Conservation (phyloP, 1,140 invertebrate species). For the Bacillus rossius region DNA sequence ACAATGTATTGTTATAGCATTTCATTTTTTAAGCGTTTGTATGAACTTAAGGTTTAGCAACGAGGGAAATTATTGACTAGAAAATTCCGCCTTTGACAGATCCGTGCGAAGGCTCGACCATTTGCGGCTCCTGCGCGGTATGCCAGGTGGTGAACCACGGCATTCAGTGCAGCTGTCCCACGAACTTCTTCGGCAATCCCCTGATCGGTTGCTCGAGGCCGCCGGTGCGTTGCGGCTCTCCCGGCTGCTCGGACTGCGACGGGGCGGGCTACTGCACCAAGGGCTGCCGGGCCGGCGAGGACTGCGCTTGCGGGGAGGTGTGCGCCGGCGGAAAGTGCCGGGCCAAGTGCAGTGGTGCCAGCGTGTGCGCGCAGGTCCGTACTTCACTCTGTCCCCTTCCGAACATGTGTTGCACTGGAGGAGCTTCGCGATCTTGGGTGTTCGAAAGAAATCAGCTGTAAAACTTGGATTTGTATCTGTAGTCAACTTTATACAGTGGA, state of each 20-base stretch:
- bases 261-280: constrained; percentile 69
- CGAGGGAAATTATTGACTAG: no score
- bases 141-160: constrained; percentile 78
- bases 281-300: constrained; percentile 55
- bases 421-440: no score
- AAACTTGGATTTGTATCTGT: no score
- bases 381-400: not conserved
- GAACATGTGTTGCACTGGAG: no score
- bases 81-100: no score
- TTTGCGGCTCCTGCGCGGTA: constrained; percentile 76
- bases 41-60: no score
- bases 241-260: constrained; percentile 51
- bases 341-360: constrained; percentile 47
- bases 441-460: no score
- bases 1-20: no score
- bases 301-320: constrained; percentile 71
- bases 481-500: no score
- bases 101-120: constrained; percentile 61
- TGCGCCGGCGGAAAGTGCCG: constrained; percentile 58
- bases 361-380: constrained; percentile 43
- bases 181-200: constrained; percentile 74
- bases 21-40: no score
- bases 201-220: constrained; percentile 63
- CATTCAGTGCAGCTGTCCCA: constrained; percentile 76
- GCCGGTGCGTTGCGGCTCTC: constrained; percentile 51